Base-by-base conservation (phyloP, 2,888 invertebrate genomes). In the Galerucella pusilla region DNA sequence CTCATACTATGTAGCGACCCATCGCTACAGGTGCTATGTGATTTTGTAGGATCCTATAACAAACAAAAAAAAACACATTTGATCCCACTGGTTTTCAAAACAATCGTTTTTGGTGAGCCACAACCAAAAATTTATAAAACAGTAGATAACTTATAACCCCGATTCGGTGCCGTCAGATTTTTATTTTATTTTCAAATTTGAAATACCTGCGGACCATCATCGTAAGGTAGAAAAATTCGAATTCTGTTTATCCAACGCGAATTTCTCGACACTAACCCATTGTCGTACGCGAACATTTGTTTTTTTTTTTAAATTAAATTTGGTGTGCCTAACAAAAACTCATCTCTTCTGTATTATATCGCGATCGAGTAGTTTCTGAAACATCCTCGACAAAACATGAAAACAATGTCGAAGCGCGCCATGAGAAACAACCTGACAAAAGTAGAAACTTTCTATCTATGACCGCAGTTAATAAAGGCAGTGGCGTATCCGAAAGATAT, bases 1-100 rank as follows among this genome's bases (percentile, higher is more conserved):
- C 93, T 94, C 89, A 94, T 93, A 88, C 95, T 95, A 87, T 94
- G 91, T 82, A 95, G 89, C 78, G 93, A 94, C 81, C 93, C 93
- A 88, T 94, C 93, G 88, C 94, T 94, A 88, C 92, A 92, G 35
- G 92, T 88, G 81, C 88, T 88, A 81, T 88, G 88, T 64, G 88
- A 88, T 82, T 88, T 87, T 72, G 86, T 86, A 71, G 87, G 87
- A 84, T 89, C 88, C 89, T 89, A 84, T 49, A 88, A 88, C 66
- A 82, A 74, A 74, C 67, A 57, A 71, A 20, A 59, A 59, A 35
- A 35, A 35, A 35, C 35, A 35, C 35, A 35, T 35, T 35, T 35
- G 35, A 35, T 35, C 35, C 35, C 5, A 4, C 35, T 35, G 35
- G 35, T 35, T 35, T 35, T 35, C 5, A 35, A 35, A 35, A 35